A percentile compares a stretch with the other conserved stretches of the same genome.
These are phyloP conservation scores for Folsomia manolachei DNA, from an alignment of 2,888 invertebrate genomes.

Conservation along the genomic window DNA sequence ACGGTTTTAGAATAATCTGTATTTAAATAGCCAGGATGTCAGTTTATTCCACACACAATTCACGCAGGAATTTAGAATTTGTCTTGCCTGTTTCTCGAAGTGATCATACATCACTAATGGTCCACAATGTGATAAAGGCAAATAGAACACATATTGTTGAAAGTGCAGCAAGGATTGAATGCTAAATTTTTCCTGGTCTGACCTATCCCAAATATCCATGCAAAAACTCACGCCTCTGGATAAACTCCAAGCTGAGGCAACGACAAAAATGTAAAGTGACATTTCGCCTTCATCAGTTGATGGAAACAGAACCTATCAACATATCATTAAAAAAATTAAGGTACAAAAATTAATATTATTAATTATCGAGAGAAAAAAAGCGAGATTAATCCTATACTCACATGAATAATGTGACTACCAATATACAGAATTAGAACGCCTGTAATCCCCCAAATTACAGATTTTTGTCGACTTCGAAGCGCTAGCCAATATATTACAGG, in stretches of 20 bases:
- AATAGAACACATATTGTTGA: slow-evolving; percentile 74
- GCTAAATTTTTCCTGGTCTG: slow-evolving; percentile 20
- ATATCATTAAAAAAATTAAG: too few relatives aligned
- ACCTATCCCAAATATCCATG: slow-evolving; percentile 58
- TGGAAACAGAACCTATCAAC: background rate
- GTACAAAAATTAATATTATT: too few relatives aligned
- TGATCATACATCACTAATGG: slow-evolving; percentile 77
- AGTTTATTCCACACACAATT: background rate
- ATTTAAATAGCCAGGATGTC: background rate
- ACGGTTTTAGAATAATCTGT: background rate
- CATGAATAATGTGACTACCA: background rate
- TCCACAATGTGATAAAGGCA: slow-evolving; percentile 78
- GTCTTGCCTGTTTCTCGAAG: slow-evolving; percentile 60
- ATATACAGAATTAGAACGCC: slow-evolving; percentile 56
- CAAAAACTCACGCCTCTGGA: slow-evolving; percentile 70
- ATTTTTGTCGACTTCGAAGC: slow-evolving; percentile 57
- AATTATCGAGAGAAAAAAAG: too few relatives aligned
- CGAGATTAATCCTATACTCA: background rate
- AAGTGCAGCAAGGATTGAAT: slow-evolving; percentile 56
- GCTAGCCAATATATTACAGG: slow-evolving; percentile 61
- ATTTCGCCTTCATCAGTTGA: background rate
- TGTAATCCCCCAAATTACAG: slow-evolving; percentile 61
- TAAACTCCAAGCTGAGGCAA: slow-evolving; percentile 61
- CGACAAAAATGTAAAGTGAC: slow-evolving; percentile 61
- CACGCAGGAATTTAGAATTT: background rate